phyloP scores from a whole-genome alignment of 2,113 vertebrate genomes.

The Himantopus leucocephalus region DNA sequence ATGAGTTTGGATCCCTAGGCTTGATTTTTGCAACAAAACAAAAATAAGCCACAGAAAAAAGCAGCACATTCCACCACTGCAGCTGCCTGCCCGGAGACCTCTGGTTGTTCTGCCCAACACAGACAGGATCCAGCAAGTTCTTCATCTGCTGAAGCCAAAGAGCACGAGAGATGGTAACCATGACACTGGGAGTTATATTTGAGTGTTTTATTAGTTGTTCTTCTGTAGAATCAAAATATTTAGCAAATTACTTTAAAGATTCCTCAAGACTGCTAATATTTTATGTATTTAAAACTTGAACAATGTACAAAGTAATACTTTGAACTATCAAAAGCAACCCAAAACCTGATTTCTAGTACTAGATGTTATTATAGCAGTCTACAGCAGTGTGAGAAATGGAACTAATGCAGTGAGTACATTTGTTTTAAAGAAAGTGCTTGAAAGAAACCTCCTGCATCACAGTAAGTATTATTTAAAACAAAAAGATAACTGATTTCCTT shows the following conservation, averaged over 20 bases:
- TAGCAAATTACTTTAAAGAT: constrained; percentile 75
- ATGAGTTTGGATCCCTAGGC: background rate
- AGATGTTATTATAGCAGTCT: constrained; percentile 59
- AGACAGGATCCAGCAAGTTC: background rate
- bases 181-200: constrained; percentile 18
- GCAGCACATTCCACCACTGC: background rate
- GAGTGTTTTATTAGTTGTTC: constrained; percentile 76
- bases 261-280: constrained; percentile 69
- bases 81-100: background rate
- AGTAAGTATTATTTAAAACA: background rate
- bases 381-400: constrained; percentile 32
- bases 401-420: constrained; percentile 22
- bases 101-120: background rate
- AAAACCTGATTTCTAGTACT: constrained; percentile 57
- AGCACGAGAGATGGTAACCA: background rate
- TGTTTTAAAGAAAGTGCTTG: constrained; percentile 38
- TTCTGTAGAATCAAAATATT: constrained; percentile 78
- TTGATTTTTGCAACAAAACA: background rate
- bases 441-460: constrained; percentile 22
- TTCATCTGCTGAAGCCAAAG: background rate
- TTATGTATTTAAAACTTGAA: constrained; percentile 69
- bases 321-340: constrained; percentile 52
- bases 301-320: constrained; percentile 71
- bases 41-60: background rate
- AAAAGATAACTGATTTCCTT: background rate